A percentile compares a stretch with the other conserved stretches of the same genome.
Evolutionary conservation across 2,113 vertebrate genomes (phyloP).

Genomic region (Fregetta grallaria): DNA sequence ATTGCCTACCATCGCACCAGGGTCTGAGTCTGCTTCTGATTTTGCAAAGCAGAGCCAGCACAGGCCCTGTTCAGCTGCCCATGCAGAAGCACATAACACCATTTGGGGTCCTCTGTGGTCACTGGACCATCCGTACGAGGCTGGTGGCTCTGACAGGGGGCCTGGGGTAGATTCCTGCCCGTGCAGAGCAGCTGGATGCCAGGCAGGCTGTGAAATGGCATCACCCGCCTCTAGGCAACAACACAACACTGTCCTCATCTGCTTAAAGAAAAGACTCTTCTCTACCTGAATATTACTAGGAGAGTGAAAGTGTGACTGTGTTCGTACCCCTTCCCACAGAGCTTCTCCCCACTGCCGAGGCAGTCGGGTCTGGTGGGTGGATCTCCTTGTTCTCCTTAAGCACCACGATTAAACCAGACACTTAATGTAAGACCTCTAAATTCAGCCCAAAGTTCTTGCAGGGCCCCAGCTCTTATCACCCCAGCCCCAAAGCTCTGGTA

Average conservation of each 20-base stretch:
- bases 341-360: background rate
- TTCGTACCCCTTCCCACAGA: background rate
- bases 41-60: background rate
- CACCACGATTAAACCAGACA: background rate
- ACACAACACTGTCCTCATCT: background rate
- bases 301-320: background rate
- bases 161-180: background rate
- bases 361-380: fast-evolving
- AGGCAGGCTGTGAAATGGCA: background rate
- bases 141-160: background rate
- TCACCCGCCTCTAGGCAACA: background rate
- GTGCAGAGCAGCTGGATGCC: background rate
- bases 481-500: background rate
- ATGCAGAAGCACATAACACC: background rate
- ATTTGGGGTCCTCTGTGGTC: background rate
- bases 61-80: fast-evolving
- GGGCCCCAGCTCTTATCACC: background rate
- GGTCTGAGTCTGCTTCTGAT: background rate
- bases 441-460: background rate
- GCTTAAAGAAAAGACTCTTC: background rate
- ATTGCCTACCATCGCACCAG: background rate
- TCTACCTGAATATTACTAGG: background rate
- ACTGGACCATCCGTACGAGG: background rate
- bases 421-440: background rate
- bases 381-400: background rate